phyloP scores from a whole-genome alignment of 2,888 invertebrate species.

The Synanthedon myopaeformis region DNA sequence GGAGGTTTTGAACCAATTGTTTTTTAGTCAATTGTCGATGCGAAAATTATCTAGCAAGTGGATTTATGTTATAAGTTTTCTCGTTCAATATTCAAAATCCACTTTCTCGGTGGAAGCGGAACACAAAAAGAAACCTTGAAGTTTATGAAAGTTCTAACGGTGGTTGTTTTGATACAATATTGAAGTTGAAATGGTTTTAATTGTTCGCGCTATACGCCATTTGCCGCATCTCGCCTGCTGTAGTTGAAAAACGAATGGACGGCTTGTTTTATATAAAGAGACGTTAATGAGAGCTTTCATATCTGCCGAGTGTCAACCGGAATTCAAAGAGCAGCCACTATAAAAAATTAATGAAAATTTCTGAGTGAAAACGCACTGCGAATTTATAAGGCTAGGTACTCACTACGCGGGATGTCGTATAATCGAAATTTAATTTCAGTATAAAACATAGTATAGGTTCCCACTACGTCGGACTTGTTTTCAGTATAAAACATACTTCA shows the following conservation, averaged over 20 bases:
- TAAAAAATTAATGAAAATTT: not conserved
- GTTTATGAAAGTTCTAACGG: slow-evolving; percentile 10
- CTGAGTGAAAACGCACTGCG: not conserved
- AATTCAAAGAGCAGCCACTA: slow-evolving; percentile 4
- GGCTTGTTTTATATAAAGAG: slow-evolving; percentile 7
- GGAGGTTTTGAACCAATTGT: too few species aligned
- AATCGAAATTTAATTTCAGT: too few species aligned
- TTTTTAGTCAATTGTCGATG: too few species aligned
- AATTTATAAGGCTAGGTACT: not conserved
- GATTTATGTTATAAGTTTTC: too few species aligned
- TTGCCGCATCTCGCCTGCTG: slow-evolving; percentile 7
- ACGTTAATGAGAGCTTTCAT: slow-evolving; percentile 13
- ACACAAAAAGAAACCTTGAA: slow-evolving; percentile 1
- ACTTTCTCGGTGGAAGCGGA: too few species aligned
- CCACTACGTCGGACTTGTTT: too few species aligned
- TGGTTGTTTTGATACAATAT: slow-evolving; percentile 14
- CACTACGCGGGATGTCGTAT: too few species aligned
- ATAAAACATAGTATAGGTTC: too few species aligned
- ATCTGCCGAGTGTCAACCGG: slow-evolving; percentile 5
- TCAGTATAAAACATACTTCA: too few species aligned
- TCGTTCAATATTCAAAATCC: too few species aligned
- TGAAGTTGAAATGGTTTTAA: slow-evolving; percentile 10
- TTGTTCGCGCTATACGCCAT: slow-evolving; percentile 8
- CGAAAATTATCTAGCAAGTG: too few species aligned
- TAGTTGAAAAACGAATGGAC: slow-evolving; percentile 8